Base-by-base conservation (phyloP, 2,888 invertebrate species). In the Nemotelus pantherinus region DNA sequence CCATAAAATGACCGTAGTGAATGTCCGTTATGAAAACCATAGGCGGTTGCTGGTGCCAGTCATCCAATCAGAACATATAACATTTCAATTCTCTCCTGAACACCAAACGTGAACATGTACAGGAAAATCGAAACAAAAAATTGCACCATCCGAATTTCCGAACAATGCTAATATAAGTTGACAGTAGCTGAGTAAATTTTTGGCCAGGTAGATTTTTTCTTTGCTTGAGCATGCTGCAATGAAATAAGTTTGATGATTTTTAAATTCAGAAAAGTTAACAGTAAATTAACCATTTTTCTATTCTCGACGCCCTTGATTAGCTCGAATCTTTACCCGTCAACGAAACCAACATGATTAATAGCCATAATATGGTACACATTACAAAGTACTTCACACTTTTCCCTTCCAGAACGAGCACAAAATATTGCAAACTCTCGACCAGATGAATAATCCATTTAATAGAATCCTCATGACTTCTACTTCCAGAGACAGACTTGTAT, bases 1-100 rank as follows among this genome's bases (percentile, higher is more conserved):
- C 80, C 81, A 81, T 81, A 80, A 82, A 80, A 81, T 80, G 80
- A 80, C 81, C 79, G 76, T 78, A 80, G 79, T 80, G 81, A 81
- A 79, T 80, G 80, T 79, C 80, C 80, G 80, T 80, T 80, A 82
- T 76, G 2, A 48, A 45, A 39, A 4, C 65, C 39, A 55, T 50
- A 63, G 70, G 70, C 25, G 70, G 50, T 39, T 25, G 25, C 70
- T 47, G n/a, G 4, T 43, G 70, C 55, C 74, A 48, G 39, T 48
- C 47, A 25, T 57, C 60, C 53, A 76, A 47, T 65, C 39, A 45
- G 63, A 41, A 25, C 67, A 63, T 77, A 68, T 77, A 79, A 79
- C 79, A 78, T 77, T 79, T 79, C 78, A 79, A 79, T 78, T 79
- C 75, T 70, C 77, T 78, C 45, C 64, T 58, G 43, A 78, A 77